phyloP scores from a whole-genome alignment of 2,797 vertebrate species.

The Artibeus lituratus region DNA sequence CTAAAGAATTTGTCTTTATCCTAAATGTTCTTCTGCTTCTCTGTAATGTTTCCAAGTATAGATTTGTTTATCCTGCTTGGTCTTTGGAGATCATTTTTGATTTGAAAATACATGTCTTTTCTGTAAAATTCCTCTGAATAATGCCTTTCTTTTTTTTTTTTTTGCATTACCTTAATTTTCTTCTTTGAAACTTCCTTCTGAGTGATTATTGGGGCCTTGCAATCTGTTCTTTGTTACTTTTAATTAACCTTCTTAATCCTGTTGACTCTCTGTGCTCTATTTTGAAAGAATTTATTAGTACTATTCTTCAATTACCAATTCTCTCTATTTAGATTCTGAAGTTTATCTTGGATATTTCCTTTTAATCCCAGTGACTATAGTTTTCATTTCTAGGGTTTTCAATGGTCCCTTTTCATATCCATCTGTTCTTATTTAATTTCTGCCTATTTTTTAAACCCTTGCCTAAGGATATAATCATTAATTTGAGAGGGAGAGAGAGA shows the following conservation, averaged over 20 bases:
- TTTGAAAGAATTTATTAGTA: background rate
- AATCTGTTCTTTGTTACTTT: background rate
- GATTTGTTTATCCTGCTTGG: background rate
- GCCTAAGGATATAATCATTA: background rate
- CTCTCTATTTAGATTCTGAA: slow-evolving; percentile 4
- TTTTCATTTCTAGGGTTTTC: background rate
- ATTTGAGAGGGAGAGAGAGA: background rate
- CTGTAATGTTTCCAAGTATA: background rate
- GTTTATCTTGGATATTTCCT: background rate
- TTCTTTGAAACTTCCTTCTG: slow-evolving; percentile 14
- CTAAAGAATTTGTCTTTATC: background rate
- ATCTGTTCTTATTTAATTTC: background rate
- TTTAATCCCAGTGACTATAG: background rate
- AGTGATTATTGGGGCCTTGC: background rate
- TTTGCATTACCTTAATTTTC: background rate
- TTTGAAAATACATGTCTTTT: background rate
- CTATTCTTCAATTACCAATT: background rate
- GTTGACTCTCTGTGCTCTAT: background rate
- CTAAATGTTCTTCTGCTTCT: background rate
- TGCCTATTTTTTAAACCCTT: background rate
- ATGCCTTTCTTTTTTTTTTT: background rate
- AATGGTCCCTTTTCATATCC: background rate
- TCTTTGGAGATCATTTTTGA: background rate
- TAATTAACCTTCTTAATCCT: slow-evolving; percentile 31
- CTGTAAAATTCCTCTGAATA: background rate